Conservation (phyloP, 1,140 invertebrate genomes). For the Trichonephila inaurata region DNA sequence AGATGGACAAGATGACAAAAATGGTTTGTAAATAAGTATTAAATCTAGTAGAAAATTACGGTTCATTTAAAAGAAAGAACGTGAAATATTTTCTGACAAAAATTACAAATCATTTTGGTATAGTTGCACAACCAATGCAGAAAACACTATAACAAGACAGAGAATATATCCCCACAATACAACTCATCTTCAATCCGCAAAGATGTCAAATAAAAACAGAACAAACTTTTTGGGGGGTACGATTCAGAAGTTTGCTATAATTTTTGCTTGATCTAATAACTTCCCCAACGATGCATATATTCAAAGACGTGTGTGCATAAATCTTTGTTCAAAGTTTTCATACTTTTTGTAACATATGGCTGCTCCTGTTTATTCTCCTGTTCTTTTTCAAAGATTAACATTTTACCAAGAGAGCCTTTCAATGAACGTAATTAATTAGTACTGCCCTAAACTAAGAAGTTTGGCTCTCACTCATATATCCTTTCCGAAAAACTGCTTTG, state of each 20-base stretch:
- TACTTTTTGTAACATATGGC: slow-evolving; percentile 57
- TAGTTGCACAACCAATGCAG: no score
- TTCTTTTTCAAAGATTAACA: slow-evolving; percentile 30
- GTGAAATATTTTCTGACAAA: no score
- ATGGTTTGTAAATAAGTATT: no score
- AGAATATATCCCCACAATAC: no score
- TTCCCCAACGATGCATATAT: slow-evolving; percentile 5
- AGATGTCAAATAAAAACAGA: not conserved
- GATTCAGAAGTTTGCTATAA: slow-evolving; percentile 8
- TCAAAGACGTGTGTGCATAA: not conserved
- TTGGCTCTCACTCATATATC: not conserved
- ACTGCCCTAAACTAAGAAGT: slow-evolving; percentile 25
- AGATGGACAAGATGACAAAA: no score
- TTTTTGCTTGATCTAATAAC: slow-evolving; percentile 32
- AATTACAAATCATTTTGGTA: no score
- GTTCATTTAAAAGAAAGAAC: no score
- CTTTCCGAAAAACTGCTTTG: slow-evolving; percentile 3
- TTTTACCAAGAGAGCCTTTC: not conserved
- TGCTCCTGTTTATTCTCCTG: slow-evolving; percentile 6
- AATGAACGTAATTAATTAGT: slow-evolving; percentile 40
- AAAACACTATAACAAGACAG: no score
- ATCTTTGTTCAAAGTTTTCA: slow-evolving; percentile 39
- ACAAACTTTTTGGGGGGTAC: not conserved
- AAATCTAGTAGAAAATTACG: no score
- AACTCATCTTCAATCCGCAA: no score